Percentiles rank a stretch among this genome's conserved stretches.
Conservation (phyloP, 2,113 vertebrate species). For the Glaucidium brasilianum region DNA sequence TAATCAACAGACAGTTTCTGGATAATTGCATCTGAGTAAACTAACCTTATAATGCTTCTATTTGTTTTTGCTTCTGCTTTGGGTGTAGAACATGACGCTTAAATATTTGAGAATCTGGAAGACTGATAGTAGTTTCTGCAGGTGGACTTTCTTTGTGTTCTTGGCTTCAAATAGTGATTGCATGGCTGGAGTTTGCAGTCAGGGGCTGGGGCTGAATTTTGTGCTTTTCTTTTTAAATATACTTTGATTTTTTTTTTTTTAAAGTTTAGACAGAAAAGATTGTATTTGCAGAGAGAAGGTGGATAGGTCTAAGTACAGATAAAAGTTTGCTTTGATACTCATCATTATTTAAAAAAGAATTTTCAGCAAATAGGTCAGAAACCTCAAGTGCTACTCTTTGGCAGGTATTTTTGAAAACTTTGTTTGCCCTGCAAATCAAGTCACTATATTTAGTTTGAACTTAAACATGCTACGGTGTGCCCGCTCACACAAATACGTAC, state of each 20-base stretch:
- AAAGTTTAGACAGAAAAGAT: neutral
- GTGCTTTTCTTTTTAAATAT: neutral
- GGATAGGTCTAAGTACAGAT: neutral
- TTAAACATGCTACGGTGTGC: rapidly evolving
- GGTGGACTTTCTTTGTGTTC: neutral
- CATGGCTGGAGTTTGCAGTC: neutral
- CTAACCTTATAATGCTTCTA: neutral
- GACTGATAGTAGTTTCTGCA: neutral
- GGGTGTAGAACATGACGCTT: neutral
- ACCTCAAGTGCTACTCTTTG: neutral
- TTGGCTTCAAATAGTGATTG: neutral
- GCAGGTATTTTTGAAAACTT: neutral
- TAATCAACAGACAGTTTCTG: neutral
- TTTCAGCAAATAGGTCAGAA: neutral
- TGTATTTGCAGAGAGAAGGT: neutral
- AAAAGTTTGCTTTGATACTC: neutral
- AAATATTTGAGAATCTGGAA: neutral
- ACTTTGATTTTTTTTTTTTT: neutral
- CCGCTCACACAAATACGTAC: neutral
- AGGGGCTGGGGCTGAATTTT: neutral
- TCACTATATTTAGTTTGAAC: neutral
- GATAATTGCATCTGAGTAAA: neutral
- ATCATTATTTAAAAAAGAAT: neutral
- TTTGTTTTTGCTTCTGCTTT: neutral
- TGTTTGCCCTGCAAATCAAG: neutral